Base-by-base conservation (phyloP, 1,140 invertebrate species). In the Philotrypesis tridentata region DNA sequence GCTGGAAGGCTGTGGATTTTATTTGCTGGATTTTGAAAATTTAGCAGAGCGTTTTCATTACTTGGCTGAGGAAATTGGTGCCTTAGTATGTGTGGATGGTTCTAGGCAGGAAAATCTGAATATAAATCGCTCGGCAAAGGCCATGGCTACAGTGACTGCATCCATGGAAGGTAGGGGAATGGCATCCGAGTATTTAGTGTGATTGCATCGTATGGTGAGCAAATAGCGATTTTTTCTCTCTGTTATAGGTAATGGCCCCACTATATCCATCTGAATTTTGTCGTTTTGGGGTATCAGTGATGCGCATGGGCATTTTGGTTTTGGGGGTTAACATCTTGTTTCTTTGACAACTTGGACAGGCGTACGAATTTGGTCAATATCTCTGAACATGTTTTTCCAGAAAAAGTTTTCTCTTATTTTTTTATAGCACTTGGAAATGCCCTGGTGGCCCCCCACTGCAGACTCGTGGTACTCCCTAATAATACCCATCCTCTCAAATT, bases 161-260 rank as follows among this genome's bases (percentile, higher is more conserved):
- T 76, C 65, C 9, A 67, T 74, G 14, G 33, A 17, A 6, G 61
- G 40, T 21, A 85, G 17, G 2, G 83, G 80, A 17, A 83, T 68
- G 2, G 83, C 84, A 14, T 77, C 80, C 3, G 83, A 85, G 82
- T 87, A 90, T 85, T 89, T 90, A 0, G 86, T 87, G 12, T 89
- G 70, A 74, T 88, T 70, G 43, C 70, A 67, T 23, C 74, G 82
- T 1, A 77, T 21, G 3, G 81, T 78, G 8, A 83, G 40, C 12
- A 78, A 17, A 25, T 83, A 83, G 17, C 33, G 33, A 43, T 67
- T 79, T 27, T 55, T 65, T 4, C 9, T 17, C 48, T 73, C 27
- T 12, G 68, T 73, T 11, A 65, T 48, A 0, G 75, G 75, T 23
- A 83, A 21, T 17, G 70, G 75, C 21, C 82, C 82, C 0, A 73